Conservation (phyloP, 2,113 vertebrate genomes). For the Vidua chalybeata region DNA sequence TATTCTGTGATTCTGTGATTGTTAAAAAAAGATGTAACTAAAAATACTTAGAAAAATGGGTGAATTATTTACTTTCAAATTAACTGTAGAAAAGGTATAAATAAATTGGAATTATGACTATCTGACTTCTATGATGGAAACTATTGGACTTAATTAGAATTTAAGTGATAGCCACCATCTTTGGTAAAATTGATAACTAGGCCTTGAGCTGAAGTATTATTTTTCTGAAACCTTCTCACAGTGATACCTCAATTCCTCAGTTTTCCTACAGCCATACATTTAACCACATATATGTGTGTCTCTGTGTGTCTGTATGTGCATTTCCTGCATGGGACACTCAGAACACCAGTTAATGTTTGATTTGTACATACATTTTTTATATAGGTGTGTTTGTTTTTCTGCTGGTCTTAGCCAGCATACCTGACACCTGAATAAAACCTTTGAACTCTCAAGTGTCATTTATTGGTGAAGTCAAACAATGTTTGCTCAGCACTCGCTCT, state of each 20-base stretch:
- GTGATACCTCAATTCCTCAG: not conserved
- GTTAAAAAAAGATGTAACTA: not conserved
- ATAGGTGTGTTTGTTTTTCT: not conserved
- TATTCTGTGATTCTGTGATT: not conserved
- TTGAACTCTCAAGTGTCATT: not conserved
- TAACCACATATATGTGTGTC: not conserved
- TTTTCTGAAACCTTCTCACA: not conserved
- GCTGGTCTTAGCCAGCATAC: not conserved
- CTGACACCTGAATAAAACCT: not conserved
- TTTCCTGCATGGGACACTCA: not conserved
- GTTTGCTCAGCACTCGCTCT: not conserved
- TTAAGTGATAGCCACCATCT: not conserved
- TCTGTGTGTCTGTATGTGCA: not conserved
- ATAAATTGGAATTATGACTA: not conserved
- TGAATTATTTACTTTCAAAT: not conserved
- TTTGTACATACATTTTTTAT: not conserved
- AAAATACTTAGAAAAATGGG: not conserved
- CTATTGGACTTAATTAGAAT: not conserved
- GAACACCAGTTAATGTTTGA: not conserved
- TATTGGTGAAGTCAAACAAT: not conserved
- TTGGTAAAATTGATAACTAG: not conserved
- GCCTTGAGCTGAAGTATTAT: not conserved
- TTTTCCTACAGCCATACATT: not conserved
- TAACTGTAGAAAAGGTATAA: not conserved
- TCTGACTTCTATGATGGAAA: not conserved